phyloP scores from a whole-genome alignment of 2,888 invertebrate species.

The Trichogramma evanescens region DNA sequence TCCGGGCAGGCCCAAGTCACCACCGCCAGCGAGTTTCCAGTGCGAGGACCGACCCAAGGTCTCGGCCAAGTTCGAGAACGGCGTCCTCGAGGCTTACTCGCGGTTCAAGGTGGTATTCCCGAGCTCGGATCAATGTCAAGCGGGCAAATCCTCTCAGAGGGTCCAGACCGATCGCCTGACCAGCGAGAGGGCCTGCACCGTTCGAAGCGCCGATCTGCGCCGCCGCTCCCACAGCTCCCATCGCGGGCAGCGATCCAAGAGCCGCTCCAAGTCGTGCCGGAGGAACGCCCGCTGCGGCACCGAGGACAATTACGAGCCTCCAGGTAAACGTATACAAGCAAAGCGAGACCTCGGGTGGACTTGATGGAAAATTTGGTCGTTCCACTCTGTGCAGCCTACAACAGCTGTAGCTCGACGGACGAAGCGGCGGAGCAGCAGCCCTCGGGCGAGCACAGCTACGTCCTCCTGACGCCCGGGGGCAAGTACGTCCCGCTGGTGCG shows the following conservation, averaged over 20 bases:
- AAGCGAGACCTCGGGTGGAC: no score
- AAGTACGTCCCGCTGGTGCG: conserved; percentile 15
- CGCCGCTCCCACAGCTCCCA: background rate
- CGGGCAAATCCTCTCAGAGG: background rate
- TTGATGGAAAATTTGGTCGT: no score
- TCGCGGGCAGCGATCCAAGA: background rate
- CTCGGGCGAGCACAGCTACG: conserved; percentile 12
- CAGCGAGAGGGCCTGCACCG: background rate
- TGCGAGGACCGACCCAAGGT: background rate
- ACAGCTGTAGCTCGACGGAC: background rate
- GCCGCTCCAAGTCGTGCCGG: background rate
- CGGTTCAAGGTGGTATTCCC: conserved; percentile 21
- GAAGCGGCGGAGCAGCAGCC: background rate
- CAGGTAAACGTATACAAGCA: background rate
- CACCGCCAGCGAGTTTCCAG: no score
- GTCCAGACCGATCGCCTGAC: conserved; percentile 5
- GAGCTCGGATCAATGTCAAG: background rate
- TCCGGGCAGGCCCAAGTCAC: no score
- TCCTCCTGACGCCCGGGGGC: conserved; percentile 17
- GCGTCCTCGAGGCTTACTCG: conserved; percentile 21
- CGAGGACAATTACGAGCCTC: background rate
- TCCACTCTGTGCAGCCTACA: no score
- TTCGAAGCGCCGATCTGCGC: background rate
- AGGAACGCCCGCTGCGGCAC: background rate
- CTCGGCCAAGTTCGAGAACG: conserved; percentile 13